Percentiles rank a stretch among this genome's conserved stretches.
phyloP scores from a whole-genome alignment of 2,113 vertebrate species.

The Ptilorrhoa leucosticta region DNA sequence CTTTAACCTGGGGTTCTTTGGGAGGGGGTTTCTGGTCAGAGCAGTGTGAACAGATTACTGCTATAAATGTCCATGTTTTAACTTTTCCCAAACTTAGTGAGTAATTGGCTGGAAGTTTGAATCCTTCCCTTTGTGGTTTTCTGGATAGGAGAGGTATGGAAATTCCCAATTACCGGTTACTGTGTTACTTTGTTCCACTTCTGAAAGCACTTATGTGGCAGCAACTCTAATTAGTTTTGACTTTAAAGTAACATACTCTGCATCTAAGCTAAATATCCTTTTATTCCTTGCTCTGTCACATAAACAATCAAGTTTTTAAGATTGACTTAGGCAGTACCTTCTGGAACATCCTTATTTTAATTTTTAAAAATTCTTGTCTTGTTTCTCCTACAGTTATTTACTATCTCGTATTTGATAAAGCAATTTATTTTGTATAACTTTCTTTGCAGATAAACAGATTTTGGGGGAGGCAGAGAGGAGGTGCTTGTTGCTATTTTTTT shows the following conservation, averaged over 20 bases:
- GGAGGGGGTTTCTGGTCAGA: not conserved
- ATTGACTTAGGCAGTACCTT: not conserved
- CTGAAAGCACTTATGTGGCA: constrained; percentile 15
- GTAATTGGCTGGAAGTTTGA: not conserved
- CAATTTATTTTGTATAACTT: not conserved
- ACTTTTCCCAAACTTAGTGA: not conserved
- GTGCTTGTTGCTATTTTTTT: not conserved
- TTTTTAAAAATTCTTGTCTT: not conserved
- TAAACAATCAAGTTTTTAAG: not conserved
- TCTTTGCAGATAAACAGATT: not conserved
- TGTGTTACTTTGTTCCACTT: constrained; percentile 11
- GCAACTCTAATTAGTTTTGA: constrained; percentile 1
- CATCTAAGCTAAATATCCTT: constrained; percentile 2
- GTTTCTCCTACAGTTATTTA: not conserved
- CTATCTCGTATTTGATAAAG: not conserved
- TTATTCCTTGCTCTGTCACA: not conserved
- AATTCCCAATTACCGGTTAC: constrained; percentile 5
- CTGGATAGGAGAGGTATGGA: not conserved
- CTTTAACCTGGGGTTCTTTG: not conserved
- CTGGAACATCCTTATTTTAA: not conserved
- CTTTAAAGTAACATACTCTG: constrained; percentile 7
- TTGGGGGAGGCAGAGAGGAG: not conserved
- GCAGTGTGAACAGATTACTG: not conserved
- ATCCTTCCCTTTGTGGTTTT: not conserved
- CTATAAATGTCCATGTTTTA: not conserved